A percentile compares a stretch with the other conserved stretches of the same genome.
phyloP scores from a whole-genome alignment of 2,113 vertebrate species.

The Scortum barcoo region DNA sequence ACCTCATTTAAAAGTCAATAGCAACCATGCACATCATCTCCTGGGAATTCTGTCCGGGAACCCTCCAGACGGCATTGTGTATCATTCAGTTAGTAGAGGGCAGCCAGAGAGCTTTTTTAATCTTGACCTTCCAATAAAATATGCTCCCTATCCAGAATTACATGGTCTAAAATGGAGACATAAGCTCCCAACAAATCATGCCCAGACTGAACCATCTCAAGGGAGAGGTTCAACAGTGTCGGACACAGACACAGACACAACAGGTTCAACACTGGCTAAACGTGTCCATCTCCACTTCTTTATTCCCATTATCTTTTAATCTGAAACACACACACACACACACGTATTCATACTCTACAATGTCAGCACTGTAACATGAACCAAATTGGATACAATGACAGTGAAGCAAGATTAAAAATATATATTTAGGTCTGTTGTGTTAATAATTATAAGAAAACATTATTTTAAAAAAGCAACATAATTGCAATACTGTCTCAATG shows the following conservation, averaged over 20 bases:
- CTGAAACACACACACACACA: conserved; percentile 6
- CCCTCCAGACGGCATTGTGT: conserved; percentile 82
- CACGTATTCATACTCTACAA: background rate
- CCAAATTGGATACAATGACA: background rate
- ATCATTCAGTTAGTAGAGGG: conserved; percentile 82
- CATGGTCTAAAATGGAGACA: conserved; percentile 81
- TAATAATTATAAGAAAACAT: conserved; percentile 9
- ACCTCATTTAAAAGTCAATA: conserved; percentile 88
- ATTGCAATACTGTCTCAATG: conserved; percentile 5
- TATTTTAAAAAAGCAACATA: conserved; percentile 5
- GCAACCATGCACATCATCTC: conserved; percentile 82
- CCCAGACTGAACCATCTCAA: conserved; percentile 59
- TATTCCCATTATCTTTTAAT: conserved; percentile 28
- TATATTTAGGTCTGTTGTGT: background rate
- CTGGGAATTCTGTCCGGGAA: conserved; percentile 80
- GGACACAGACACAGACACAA: conserved; percentile 61
- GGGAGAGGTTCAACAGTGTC: conserved; percentile 70
- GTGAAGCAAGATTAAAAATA: conserved; percentile 2
- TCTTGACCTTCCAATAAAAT: conserved; percentile 86
- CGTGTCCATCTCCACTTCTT: background rate
- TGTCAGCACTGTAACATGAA: background rate
- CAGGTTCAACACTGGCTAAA: conserved; percentile 52
- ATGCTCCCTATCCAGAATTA: conserved; percentile 81
- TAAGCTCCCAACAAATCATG: conserved; percentile 80
- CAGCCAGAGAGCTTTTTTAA: conserved; percentile 81